phyloP scores from a whole-genome alignment of 2,113 vertebrate species.

The Pterophyllum scalare region DNA sequence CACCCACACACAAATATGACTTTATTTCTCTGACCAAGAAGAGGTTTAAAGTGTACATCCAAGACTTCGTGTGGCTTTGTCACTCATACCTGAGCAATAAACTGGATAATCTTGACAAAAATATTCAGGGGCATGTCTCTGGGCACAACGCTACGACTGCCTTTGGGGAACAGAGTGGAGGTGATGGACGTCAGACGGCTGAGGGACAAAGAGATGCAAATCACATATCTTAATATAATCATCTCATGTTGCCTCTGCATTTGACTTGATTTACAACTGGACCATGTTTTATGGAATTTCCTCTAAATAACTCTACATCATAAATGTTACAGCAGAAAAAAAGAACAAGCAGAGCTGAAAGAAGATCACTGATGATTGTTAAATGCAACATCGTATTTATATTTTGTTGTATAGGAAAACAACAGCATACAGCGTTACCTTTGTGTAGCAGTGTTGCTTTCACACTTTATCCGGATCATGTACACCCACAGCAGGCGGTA shows the following conservation, averaged over 20 bases:
- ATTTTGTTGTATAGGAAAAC: background rate
- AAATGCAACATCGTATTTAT: background rate
- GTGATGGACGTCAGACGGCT: constrained; percentile 97
- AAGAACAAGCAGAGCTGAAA: too few species aligned
- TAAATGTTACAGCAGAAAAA: rapidly evolving
- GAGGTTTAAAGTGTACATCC: background rate
- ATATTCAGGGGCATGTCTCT: constrained; percentile 99
- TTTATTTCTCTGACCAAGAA: background rate
- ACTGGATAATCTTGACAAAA: constrained; percentile 99
- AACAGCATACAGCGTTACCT: constrained; percentile 81
- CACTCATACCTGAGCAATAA: constrained; percentile 93
- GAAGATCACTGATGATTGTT: background rate
- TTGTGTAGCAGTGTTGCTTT: constrained; percentile 98
- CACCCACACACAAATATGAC: too few species aligned
- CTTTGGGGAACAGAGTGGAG: constrained; percentile 97
- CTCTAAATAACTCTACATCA: background rate
- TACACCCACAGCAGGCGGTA: constrained; percentile 99
- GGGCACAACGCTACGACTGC: constrained; percentile 95
- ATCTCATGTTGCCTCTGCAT: background rate
- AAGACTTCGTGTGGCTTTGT: background rate
- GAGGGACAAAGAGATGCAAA: constrained; percentile 34
- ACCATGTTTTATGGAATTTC: background rate
- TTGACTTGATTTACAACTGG: background rate
- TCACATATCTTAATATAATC: background rate
- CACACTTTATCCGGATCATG: constrained; percentile 99